Evolutionary conservation across 2,797 vertebrate genomes (phyloP), one percentile per base, ranked within the genome.

Genomic region (Hyperoplus lanceolatus): DNA sequence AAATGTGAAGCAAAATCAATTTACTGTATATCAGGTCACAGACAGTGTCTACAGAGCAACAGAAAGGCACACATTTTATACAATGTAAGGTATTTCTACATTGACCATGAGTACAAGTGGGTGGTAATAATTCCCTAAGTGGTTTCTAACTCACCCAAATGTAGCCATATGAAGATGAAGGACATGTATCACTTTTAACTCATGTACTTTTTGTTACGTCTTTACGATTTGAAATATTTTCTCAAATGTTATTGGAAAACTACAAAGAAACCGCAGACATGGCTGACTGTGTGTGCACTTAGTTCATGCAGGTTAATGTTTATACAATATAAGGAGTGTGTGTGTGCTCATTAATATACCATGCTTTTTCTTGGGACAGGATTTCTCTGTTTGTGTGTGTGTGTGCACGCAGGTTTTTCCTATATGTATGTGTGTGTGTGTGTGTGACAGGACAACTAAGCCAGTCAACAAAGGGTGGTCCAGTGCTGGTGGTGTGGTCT

Each of bases 401-500:
- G 0, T 9, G 8, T 55, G 9, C 51, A 21, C 11, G n/a, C n/a
- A 3, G 29, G 29, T 29, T 29, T 29, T 29, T 29, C 29, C 29
- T 29, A 29, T 29, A 29, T 50, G n/a, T 7, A 38, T 55, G 36
- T 42, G 6, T 61, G 14, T 46, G 56, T 41, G 49, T 54, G 69
- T 16, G 55, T 0, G 46, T 56, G 84, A 85, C 51, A 78, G 64
- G 77, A 70, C 74, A 78, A 82, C 84, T 94, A 94, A 94, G 89
- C 89, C 84, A 70, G 86, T 93, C 93, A 91, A 94, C 92, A 94
- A 94, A 90, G 70, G 84, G 70, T 83, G 73, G 83, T 82, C 82
- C 84, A 75, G 75, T 50, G 73, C 76, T 42, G 73, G 69, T 90
- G 90, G 84, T 87, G 90, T 92, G 90, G 86, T 94, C 92, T 87